These are phyloP conservation scores for Anagyrus pseudococci DNA, from an alignment of 2,888 invertebrate genomes.

Conservation along the genomic window DNA sequence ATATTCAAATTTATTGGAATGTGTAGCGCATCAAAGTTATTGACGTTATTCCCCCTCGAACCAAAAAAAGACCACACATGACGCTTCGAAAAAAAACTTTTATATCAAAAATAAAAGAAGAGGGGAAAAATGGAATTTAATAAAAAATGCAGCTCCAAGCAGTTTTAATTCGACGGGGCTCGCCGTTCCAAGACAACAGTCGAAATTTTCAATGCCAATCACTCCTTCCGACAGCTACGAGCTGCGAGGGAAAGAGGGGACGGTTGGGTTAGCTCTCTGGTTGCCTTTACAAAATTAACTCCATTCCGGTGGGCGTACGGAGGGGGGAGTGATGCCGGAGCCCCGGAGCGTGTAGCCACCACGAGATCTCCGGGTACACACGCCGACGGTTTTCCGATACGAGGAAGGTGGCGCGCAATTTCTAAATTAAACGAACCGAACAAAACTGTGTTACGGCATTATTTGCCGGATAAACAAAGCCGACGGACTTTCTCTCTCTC, in stretches of 20 bases:
- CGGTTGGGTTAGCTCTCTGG: conserved; percentile 16
- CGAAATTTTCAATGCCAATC: conserved; percentile 32
- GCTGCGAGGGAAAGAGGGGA: too few species aligned
- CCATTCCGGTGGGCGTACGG: conserved; percentile 21
- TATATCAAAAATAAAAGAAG: too few species aligned
- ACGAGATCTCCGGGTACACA: conserved; percentile 15
- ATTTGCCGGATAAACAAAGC: conserved; percentile 3
- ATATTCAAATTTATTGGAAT: too few species aligned
- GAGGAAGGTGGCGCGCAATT: conserved; percentile 25
- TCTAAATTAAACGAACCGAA: conserved; percentile 34
- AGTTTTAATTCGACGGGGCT: too few species aligned
- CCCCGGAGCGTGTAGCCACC: background rate
- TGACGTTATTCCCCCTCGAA: too few species aligned
- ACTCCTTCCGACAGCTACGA: conserved; percentile 14
- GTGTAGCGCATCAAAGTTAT: too few species aligned
- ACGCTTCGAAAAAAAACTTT: too few species aligned
- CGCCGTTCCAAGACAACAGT: too few species aligned
- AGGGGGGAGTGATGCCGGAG: too few species aligned
- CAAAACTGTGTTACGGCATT: conserved; percentile 11
- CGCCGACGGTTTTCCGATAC: conserved; percentile 36
- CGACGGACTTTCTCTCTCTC: background rate
- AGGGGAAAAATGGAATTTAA: too few species aligned
- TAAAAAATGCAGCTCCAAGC: too few species aligned
- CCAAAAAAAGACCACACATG: too few species aligned
- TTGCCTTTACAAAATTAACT: conserved; percentile 38